Conservation (phyloP, 2,797 vertebrate genomes). For the Alectoris magna region DNA sequence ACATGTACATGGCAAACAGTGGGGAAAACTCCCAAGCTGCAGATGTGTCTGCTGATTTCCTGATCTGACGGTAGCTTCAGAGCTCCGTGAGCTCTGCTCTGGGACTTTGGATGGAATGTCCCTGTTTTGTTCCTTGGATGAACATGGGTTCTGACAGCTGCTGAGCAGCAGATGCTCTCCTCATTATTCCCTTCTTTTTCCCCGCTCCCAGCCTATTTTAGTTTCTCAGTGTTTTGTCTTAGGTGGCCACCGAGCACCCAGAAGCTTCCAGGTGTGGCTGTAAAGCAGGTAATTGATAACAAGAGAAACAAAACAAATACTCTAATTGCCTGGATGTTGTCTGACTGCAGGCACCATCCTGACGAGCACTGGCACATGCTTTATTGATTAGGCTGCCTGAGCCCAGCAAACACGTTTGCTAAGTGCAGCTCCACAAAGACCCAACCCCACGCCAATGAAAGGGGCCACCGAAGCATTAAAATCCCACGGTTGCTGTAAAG, state of each 20-base stretch:
- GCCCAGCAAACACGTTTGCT: fast-evolving
- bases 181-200: neutral
- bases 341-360: neutral
- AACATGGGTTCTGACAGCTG: neutral
- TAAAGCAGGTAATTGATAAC: neutral
- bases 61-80: neutral
- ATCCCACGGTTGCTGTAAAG: neutral
- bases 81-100: neutral
- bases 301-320: neutral
- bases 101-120: neutral
- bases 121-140: neutral
- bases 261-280: neutral
- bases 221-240: neutral
- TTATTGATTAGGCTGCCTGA: neutral
- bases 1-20: too few relatives aligned
- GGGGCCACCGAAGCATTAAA: neutral
- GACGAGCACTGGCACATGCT: neutral
- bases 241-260: neutral
- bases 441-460: neutral
- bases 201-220: neutral
- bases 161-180: neutral
- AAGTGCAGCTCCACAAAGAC: neutral
- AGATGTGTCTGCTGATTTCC: neutral
- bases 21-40: neutral
- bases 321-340: neutral